Evolutionary conservation across 2,113 vertebrate species (phyloP).

Genomic region (Tyto alba): DNA sequence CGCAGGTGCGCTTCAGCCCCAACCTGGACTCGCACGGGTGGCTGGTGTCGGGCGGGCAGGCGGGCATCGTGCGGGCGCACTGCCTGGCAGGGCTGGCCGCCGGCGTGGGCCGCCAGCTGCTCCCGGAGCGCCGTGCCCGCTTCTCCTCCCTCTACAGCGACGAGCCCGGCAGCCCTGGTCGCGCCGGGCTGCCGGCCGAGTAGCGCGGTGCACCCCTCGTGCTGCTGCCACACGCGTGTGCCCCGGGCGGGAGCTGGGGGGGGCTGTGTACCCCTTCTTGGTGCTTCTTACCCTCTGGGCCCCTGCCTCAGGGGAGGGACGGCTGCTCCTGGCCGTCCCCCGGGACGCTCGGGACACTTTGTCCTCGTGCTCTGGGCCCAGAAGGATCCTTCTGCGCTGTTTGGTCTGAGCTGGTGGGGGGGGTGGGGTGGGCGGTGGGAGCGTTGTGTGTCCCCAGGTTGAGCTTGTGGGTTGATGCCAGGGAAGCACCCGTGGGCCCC

Average conservation of each 20-base stretch:
- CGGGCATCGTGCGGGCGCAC: slow-evolving; percentile 85
- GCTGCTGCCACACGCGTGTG: rapidly evolving
- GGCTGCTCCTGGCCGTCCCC: neutral
- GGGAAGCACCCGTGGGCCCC: rapidly evolving
- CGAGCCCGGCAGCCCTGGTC: neutral
- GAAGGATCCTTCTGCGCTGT: neutral
- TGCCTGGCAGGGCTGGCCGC: slow-evolving; percentile 77
- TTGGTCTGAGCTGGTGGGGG: neutral
- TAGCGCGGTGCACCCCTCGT: rapidly evolving
- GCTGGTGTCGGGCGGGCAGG: slow-evolving; percentile 84
- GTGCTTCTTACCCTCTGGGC: neutral
- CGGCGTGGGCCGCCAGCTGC: slow-evolving; percentile 51
- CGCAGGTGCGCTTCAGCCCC: slow-evolving; percentile 90
- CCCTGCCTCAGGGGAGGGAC: neutral
- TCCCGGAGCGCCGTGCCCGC: slow-evolving; percentile 66
- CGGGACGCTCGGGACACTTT: neutral
- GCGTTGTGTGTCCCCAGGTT: rapidly evolving
- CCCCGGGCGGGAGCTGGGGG: neutral
- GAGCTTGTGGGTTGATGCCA: neutral
- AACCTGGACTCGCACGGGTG: slow-evolving; percentile 86
- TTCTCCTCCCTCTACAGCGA: slow-evolving; percentile 68
- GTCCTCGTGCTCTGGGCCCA: neutral
- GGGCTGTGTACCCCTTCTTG: neutral
- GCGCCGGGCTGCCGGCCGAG: neutral
- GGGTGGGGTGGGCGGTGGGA: neutral